Evolutionary conservation across 2,797 vertebrate genomes (phyloP).

Genomic region (Anguilla marmorata): DNA sequence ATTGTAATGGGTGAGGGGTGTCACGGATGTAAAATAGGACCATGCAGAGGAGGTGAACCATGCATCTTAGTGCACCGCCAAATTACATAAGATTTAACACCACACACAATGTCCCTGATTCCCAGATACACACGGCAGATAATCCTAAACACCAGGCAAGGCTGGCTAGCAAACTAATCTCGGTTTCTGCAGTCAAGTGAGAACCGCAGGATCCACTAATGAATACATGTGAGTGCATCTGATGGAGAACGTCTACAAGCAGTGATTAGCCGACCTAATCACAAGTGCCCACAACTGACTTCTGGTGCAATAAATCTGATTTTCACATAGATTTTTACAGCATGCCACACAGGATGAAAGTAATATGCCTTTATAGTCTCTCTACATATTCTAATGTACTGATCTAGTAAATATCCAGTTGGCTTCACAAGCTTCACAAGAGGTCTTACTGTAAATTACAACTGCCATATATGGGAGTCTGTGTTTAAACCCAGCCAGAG

Average conservation of each 20-base stretch:
- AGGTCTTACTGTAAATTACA: background rate
- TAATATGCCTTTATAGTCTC: background rate
- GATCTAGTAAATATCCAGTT: background rate
- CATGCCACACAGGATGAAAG: background rate
- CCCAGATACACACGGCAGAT: background rate
- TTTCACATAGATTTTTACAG: background rate
- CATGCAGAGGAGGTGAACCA: slow-evolving; percentile 27
- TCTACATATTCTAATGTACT: background rate
- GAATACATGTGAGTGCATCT: background rate
- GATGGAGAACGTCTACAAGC: background rate
- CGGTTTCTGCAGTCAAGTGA: background rate
- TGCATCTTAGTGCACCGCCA: slow-evolving; percentile 36
- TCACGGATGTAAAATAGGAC: slow-evolving; percentile 29
- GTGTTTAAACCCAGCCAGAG: background rate
- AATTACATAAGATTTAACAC: slow-evolving; percentile 17
- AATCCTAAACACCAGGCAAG: background rate
- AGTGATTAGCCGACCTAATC: background rate
- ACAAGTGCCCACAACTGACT: background rate
- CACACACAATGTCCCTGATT: slow-evolving; percentile 34
- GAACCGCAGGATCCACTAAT: background rate
- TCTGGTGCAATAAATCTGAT: background rate
- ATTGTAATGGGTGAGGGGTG: slow-evolving; percentile 42
- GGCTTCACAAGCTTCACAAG: background rate
- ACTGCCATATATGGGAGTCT: background rate
- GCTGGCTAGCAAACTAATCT: background rate